Evolutionary conservation across 64 coral and sea anemone genomes (phyloP).

Genomic region (Trachythela sp.): DNA sequence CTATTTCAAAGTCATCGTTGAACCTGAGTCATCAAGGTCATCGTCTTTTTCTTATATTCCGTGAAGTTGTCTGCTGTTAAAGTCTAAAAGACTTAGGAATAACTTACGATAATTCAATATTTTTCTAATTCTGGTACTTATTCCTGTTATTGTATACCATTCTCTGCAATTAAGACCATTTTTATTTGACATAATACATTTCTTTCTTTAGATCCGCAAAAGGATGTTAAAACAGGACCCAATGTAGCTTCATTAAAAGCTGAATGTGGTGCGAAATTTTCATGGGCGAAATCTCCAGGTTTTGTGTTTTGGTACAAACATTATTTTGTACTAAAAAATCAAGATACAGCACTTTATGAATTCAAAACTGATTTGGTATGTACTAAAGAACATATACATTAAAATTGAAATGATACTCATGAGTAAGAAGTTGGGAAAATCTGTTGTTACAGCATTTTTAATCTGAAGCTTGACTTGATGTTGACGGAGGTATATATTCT

Average conservation of each 20-base stretch:
- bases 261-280: constrained; percentile 71
- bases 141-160: too few relatives aligned
- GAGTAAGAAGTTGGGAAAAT: too few relatives aligned
- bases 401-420: background rate
- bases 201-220: background rate
- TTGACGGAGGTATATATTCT: too few relatives aligned
- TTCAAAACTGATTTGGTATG: constrained; percentile 82
- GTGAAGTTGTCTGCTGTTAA: too few relatives aligned
- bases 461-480: too few relatives aligned
- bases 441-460: too few relatives aligned
- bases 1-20: too few relatives aligned
- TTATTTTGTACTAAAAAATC: constrained; percentile 62
- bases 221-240: constrained; percentile 45
- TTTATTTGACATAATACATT: background rate
- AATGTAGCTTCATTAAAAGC: constrained; percentile 60
- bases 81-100: too few relatives aligned
- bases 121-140: too few relatives aligned
- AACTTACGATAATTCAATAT: too few relatives aligned
- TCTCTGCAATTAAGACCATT: background rate
- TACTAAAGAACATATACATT: background rate
- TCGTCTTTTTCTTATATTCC: too few relatives aligned
- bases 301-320: constrained; percentile 37
- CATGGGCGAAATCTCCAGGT: constrained; percentile 44
- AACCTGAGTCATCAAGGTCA: too few relatives aligned
- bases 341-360: constrained; percentile 68